These are phyloP conservation scores for Taeniopygia guttata DNA, from an alignment of 2,797 vertebrate genomes.

Conservation along the genomic window DNA sequence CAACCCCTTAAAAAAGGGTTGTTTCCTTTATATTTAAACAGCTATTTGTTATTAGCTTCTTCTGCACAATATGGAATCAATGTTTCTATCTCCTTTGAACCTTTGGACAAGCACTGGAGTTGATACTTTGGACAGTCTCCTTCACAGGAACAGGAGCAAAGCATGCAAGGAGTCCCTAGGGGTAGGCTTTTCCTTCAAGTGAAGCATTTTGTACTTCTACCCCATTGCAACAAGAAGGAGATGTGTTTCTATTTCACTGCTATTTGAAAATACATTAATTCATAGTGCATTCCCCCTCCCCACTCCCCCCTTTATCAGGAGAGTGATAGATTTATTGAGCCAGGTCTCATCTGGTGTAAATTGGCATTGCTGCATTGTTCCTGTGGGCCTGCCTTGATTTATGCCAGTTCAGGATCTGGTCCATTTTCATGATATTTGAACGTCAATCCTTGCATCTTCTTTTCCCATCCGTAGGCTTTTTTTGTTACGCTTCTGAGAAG, in stretches of 20 bases:
- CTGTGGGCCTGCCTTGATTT: neutral
- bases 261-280: neutral
- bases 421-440: conserved; percentile 11
- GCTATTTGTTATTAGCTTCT: neutral
- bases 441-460: neutral
- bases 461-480: neutral
- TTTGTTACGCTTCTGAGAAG: neutral
- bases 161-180: neutral
- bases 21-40: neutral
- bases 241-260: neutral
- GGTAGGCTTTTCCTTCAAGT: neutral
- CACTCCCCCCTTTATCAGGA: neutral
- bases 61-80: neutral
- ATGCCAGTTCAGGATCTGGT: neutral
- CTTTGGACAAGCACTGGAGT: rapidly evolving
- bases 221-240: neutral
- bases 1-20: rapidly evolving
- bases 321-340: neutral
- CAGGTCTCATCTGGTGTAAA: neutral
- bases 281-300: neutral
- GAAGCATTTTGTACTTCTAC: neutral
- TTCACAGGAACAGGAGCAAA: neutral
- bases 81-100: neutral
- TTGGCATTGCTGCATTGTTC: neutral
- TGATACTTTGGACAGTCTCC: neutral